Base-by-base conservation (phyloP, 1,140 invertebrate species). In the Plectrocnemia conspersa region DNA sequence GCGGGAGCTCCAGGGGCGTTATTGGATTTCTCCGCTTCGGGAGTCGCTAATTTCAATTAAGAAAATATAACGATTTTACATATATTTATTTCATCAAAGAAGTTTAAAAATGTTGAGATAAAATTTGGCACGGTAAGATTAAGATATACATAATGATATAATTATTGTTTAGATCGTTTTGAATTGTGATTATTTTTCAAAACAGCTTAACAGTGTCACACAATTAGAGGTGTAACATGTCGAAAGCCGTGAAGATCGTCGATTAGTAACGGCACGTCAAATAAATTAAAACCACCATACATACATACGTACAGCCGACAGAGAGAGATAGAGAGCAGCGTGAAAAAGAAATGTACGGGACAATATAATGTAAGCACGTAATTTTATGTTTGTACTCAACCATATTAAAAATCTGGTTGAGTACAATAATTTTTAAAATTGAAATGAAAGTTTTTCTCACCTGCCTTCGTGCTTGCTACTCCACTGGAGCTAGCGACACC, bases 321-420 rank as follows among this genome's bases (percentile, higher is more conserved):
- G 64, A 70, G 63, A 71, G n/a, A n/a, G 69, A 67, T 65, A 65
- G 65, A 66, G 65, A 70, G 74, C 73, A 72, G 74, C 74, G 67
- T 76, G 72, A 63, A 75, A 70, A 64, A 68, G 62, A 68, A 64
- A 49, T 68, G 68, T 66, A 71, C 67, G 68, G 66, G 69, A 73
- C 67, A 68, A 74, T 74, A 56, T 62, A 62, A 59, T 56, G 42
- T 57, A 62, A 64, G 56, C 50, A 56, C 56, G 40, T 11, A 33
- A 33, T 33, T 33, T 33, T 33, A 33, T 13, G 16, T 33, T 11
- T 33, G 32, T 33, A 13, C 32, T 13, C 32, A 33, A n/a, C n/a
- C n/a, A n/a, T n/a, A n/a, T 33, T 33, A 2, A 33, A 33, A 15
- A 11, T 9, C 32, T 33, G 32, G 2, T 2, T 33, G 2, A 9